A percentile compares a stretch with the other conserved stretches of the same genome.
Evolutionary conservation across 2,888 invertebrate species (phyloP).

Genomic region (Crocallis elinguaria): DNA sequence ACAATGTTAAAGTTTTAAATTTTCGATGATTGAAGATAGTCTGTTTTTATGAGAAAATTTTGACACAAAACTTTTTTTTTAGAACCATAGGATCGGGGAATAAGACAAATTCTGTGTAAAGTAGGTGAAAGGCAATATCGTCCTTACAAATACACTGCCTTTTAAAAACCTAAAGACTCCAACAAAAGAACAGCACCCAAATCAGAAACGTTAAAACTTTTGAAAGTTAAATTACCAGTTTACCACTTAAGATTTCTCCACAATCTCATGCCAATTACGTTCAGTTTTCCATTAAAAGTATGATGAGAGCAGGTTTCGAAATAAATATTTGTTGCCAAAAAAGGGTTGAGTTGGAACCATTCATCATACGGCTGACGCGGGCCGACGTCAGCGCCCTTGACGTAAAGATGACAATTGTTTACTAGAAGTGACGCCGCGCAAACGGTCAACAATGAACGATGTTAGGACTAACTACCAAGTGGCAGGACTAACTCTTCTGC

Average conservation of each 20-base stretch:
- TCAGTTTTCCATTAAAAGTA: constrained; percentile 27
- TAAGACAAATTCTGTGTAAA: too few relatives aligned
- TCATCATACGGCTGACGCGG: constrained; percentile 19
- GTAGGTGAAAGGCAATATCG: too few relatives aligned
- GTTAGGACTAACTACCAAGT: too few relatives aligned
- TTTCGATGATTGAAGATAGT: too few relatives aligned
- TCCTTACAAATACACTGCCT: too few relatives aligned
- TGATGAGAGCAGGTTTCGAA: constrained; percentile 27
- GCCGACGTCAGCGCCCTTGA: constrained; percentile 18
- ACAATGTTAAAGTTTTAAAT: too few relatives aligned
- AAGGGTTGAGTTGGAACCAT: constrained; percentile 25
- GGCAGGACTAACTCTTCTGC: too few relatives aligned
- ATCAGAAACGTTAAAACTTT: background rate
- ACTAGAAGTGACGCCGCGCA: constrained; percentile 18
- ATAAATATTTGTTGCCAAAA: constrained; percentile 33
- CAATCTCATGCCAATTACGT: constrained; percentile 6
- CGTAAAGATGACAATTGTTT: constrained; percentile 7
- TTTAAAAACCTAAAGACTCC: background rate
- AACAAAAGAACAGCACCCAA: background rate
- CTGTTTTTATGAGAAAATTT: too few relatives aligned
- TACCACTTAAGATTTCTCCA: constrained; percentile 12
- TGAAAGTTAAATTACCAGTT: background rate
- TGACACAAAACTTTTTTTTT: too few relatives aligned
- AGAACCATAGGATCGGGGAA: too few relatives aligned
- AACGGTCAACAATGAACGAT: too few relatives aligned